Base-by-base conservation (phyloP, 2,113 vertebrate species). In the Podilymbus podiceps region DNA sequence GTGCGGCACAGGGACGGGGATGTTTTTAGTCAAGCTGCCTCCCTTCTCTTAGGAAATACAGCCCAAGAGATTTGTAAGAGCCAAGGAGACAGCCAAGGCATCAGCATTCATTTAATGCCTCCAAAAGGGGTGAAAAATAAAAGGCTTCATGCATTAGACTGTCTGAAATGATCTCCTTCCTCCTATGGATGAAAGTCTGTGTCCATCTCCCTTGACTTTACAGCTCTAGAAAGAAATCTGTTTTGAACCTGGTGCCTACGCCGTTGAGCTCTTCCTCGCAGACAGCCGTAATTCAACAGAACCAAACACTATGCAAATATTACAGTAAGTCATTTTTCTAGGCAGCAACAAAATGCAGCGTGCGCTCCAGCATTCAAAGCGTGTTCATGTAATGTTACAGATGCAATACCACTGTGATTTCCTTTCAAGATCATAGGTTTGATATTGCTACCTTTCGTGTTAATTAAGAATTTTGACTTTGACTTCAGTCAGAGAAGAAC, bases 201-300 rank as follows among this genome's bases (percentile, higher is more conserved):
- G 15, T 60, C 69, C 0, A 1, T 49, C 95, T 47, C 15, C 2
- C 56, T 30, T n/a, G 50, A 42, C 93, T 42, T 83, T 19, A 44
- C 1, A 6, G 47, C 64, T 78, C 75, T 49, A 79, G 83, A 64
- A 87, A 93, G 47, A 63, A 86, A 71, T 78, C 60, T 90, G 85
- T 25, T 88, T 93, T 81, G 56, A 56, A 63, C 90, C 59, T n/a
- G 60, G 11, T 85, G 78, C 78, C 82, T 86, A 9, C 38, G 13
- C 38, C 47, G 19, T 4, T 44, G 83, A 75, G 10, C 30, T 30
- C 44, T 56, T 71, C 83, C 85, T 72, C 1, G 0, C 83, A 93
- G 92, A 86, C 94, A 94, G 88, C 80, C 81, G 50, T 93, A 95
- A 95, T 96, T 95, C 94, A 88, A 75, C 85, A 89, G 92, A 84